Evolutionary conservation across 2,888 invertebrate genomes (phyloP).

Genomic region (Carabus problematicus): DNA sequence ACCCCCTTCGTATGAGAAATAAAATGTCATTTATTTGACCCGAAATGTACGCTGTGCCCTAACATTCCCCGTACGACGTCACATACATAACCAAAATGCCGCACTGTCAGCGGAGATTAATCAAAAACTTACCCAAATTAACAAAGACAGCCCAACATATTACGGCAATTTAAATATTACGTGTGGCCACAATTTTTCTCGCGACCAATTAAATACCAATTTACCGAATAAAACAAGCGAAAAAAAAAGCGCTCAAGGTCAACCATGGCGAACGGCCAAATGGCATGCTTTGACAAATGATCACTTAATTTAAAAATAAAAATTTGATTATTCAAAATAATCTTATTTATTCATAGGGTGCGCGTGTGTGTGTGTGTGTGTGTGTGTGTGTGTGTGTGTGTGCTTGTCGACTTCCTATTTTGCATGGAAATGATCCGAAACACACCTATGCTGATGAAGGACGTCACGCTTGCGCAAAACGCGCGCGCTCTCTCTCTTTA

Average conservation of each 20-base stretch:
- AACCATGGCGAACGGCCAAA: no score
- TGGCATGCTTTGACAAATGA: slow-evolving; percentile 9
- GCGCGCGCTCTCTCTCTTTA: no score
- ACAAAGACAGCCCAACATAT: slow-evolving; percentile 22
- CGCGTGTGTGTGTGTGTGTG: no score
- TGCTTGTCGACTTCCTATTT: slow-evolving; percentile 5
- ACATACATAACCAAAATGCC: slow-evolving; percentile 6
- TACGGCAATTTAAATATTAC: slow-evolving; percentile 38
- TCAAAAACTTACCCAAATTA: slow-evolving; percentile 12
- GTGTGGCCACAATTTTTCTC: slow-evolving; percentile 33
- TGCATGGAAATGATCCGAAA: slow-evolving; percentile 10
- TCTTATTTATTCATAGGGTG: no score
- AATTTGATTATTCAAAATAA: not conserved
- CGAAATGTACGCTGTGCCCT: no score
- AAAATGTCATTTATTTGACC: no score
- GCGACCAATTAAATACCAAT: slow-evolving; percentile 20
- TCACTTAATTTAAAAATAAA: slow-evolving; percentile 7
- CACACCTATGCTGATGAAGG: slow-evolving; percentile 11
- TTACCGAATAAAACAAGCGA: slow-evolving; percentile 1
- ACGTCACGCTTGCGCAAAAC: not conserved
- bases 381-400: no score
- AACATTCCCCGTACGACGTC: no score
- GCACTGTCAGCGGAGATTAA: not conserved
- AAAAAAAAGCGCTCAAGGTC: not conserved
- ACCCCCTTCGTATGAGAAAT: no score